These are phyloP conservation scores for Nomada fabriciana DNA, from an alignment of 2,888 invertebrate genomes.

Conservation along the genomic window DNA sequence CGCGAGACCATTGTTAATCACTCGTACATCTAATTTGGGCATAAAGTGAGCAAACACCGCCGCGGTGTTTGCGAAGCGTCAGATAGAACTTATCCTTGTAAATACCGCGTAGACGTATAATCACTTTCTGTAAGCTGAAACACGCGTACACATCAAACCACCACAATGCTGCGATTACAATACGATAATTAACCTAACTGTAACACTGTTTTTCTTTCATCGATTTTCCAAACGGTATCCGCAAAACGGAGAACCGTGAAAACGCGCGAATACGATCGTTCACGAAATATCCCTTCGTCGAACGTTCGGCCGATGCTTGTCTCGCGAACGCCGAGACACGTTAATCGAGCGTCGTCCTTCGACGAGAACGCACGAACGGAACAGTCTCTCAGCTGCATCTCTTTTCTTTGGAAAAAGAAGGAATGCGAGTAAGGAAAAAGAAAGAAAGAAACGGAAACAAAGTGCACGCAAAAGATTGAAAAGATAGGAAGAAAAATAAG, in stretches of 20 bases:
- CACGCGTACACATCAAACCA: conserved; percentile 20
- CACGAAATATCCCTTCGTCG: conserved; percentile 1
- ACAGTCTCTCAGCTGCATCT: not conserved
- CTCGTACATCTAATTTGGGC: conserved; percentile 77
- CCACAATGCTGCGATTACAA: conserved; percentile 56
- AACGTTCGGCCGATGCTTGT: not conserved
- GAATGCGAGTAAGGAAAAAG: conserved; percentile 7
- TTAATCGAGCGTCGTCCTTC: no score
- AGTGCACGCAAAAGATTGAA: not conserved
- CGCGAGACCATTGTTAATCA: conserved; percentile 74
- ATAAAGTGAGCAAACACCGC: conserved; percentile 72
- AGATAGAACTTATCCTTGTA: conserved; percentile 76
- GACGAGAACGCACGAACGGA: no score
- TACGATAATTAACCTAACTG: conserved; percentile 30
- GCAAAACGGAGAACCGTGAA: not conserved
- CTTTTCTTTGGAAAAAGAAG: not conserved
- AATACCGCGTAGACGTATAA: conserved; percentile 73
- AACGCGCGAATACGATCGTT: not conserved
- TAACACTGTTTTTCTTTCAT: conserved; percentile 42
- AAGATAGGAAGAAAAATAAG: not conserved
- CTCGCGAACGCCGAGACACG: not conserved
- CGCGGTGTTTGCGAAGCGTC: conserved; percentile 56
- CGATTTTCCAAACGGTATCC: conserved; percentile 41
- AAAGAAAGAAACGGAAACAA: not conserved
- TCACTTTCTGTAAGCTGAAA: conserved; percentile 75